A percentile compares a stretch with the other conserved stretches of the same genome.
phyloP scores from a whole-genome alignment of 2,797 vertebrate genomes.

The Miichthys miiuy region DNA sequence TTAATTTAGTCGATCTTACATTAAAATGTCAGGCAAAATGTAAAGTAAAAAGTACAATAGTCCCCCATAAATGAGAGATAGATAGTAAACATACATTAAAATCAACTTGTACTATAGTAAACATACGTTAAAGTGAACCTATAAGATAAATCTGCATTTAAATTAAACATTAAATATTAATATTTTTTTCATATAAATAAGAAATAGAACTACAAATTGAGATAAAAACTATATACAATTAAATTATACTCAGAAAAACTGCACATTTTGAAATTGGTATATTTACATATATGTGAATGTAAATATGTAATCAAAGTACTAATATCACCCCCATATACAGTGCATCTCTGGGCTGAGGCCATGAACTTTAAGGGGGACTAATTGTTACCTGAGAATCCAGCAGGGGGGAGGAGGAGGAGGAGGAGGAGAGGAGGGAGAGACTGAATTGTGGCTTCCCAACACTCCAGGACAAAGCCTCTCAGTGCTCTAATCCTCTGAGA shows the following conservation, averaged over 20 bases:
- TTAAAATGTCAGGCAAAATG: background rate
- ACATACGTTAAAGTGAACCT: too few species aligned
- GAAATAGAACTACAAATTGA: too few species aligned
- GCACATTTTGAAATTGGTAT: background rate
- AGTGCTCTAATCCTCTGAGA: conserved; percentile 45
- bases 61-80: background rate
- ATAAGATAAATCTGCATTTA: too few species aligned
- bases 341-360: background rate
- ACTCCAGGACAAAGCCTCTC: conserved; percentile 66
- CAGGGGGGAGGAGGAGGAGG: conserved; percentile 6
- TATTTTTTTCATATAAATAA: too few species aligned
- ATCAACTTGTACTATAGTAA: too few species aligned
- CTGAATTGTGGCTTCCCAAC: conserved; percentile 49
- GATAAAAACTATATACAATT: too few species aligned
- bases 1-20: background rate
- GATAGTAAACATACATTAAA: too few species aligned
- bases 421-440: background rate
- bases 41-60: background rate
- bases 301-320: background rate
- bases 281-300: too few species aligned
- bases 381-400: conserved; percentile 50
- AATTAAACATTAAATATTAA: too few species aligned
- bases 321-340: background rate
- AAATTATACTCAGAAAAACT: too few species aligned
- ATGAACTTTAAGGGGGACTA: conserved; percentile 45